Evolutionary conservation across 1,140 invertebrate species (phyloP), one percentile per base, ranked within the genome.

Genomic region (Achatina immaculata): DNA sequence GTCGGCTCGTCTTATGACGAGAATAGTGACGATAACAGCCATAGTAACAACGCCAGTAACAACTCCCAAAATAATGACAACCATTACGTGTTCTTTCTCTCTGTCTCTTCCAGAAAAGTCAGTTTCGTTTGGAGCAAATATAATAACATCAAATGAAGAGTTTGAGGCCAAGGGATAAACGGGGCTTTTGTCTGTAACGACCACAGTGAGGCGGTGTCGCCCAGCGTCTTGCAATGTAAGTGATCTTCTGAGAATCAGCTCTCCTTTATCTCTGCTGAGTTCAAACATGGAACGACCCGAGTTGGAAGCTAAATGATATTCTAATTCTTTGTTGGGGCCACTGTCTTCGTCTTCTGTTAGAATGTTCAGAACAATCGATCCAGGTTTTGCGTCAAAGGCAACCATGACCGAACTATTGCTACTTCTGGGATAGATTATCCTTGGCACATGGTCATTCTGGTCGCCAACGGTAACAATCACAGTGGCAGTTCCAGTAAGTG

Each of bases 391-490:
- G 66, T 81, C 71, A 43, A 74, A 78, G 43, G 80, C 66, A 24
- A 83, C 38, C 11, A 77, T 58, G 42, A 84, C 42, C 24, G 83
- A 73, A 21, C 58, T 69, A 72, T 83, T 84, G 93, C 42, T n/a
- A 76, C 40, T 51, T 94, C 93, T 86, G 96, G 97, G 75, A 94
- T 93, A 88, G 2, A 94, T 93, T 88, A 98, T 97, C 21, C 95
- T 91, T 0, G 96, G 96, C 72, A 94, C 93, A 88, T 98, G 97
- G 90, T 98, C 97, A 89, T 99, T 98, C 85, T 95, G 95, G 88
- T 98, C 96, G 0, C 94, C 87, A 0, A 98, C 93, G 2, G 93
- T 92, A 0, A 98, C 93, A 24, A 93, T 91, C 6, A 98, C 81
- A 1, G 79, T 58, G 48, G 81, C 81, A 28, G 82, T 78, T 65